These are phyloP conservation scores for Dermolepida albohirtum DNA, from an alignment of 2,888 invertebrate species.

Conservation along the genomic window DNA sequence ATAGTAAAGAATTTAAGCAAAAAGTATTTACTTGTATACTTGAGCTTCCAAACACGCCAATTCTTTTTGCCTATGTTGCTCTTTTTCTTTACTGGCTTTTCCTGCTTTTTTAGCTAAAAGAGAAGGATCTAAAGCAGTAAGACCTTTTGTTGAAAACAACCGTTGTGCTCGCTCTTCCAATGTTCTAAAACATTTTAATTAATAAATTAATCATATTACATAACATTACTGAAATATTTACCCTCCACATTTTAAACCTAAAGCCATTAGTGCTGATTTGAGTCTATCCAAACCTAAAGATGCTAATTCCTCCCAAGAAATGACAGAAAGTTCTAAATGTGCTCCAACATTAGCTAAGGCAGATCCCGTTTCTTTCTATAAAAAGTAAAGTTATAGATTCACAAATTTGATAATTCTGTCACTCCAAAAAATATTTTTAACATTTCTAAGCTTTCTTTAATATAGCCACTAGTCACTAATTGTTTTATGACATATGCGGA, in stretches of 20 bases:
- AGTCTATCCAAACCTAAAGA: slow-evolving; percentile 96
- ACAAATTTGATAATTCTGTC: too few relatives aligned
- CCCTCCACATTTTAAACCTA: slow-evolving; percentile 98
- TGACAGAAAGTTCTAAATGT: slow-evolving; percentile 97
- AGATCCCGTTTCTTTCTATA: slow-evolving; percentile 90
- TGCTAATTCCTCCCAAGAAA: slow-evolving; percentile 96
- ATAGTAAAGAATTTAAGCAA: slow-evolving; percentile 26
- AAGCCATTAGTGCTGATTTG: slow-evolving; percentile 96
- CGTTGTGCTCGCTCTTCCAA: slow-evolving; percentile 97
- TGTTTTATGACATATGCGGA: too few relatives aligned
- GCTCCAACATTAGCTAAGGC: slow-evolving; percentile 95
- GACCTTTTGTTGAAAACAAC: slow-evolving; percentile 95
- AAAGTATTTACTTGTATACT: slow-evolving; percentile 70
- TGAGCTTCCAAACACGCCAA: slow-evolving; percentile 90
- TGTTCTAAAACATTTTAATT: slow-evolving; percentile 75
- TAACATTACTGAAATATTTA: slow-evolving; percentile 56
- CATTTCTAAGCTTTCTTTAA: too few relatives aligned
- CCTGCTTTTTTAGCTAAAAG: slow-evolving; percentile 91
- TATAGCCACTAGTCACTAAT: too few relatives aligned
- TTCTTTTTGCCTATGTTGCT: slow-evolving; percentile 83
- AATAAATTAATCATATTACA: slow-evolving; percentile 5
- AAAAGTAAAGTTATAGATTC: slow-evolving; percentile 36
- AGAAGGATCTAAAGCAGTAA: slow-evolving; percentile 91
- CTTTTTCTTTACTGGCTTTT: slow-evolving; percentile 71
- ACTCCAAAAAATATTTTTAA: too few relatives aligned